Conservation (phyloP, 2,113 vertebrate species). For the Vidua chalybeata region DNA sequence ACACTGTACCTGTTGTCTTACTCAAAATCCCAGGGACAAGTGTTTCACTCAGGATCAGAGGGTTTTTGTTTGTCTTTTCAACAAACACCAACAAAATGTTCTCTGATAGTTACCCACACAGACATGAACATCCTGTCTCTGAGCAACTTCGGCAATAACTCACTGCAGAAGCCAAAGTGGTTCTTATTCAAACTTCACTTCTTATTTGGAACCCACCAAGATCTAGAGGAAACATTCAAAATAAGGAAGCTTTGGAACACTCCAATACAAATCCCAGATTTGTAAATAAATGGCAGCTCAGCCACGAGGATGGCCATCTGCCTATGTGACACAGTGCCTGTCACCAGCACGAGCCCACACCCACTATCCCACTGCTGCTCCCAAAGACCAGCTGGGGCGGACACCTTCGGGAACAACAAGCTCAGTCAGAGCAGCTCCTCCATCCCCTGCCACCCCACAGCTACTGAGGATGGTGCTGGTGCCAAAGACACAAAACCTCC, state of each 20-base stretch:
- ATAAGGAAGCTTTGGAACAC: not conserved
- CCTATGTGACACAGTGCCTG: accelerated
- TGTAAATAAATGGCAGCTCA: accelerated
- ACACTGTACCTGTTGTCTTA: not conserved
- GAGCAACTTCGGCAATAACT: not conserved
- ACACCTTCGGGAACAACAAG: not conserved
- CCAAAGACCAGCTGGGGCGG: not conserved
- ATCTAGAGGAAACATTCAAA: not conserved
- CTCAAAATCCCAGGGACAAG: not conserved
- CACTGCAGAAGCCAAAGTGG: not conserved
- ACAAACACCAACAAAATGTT: not conserved
- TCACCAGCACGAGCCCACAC: not conserved
- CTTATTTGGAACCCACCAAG: not conserved
- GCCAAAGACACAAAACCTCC: not conserved
- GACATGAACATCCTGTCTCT: accelerated
- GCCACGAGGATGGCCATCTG: not conserved
- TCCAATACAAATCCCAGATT: not conserved
- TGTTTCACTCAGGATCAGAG: not conserved
- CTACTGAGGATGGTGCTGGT: slow-evolving; percentile 12
- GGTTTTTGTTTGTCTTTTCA: not conserved
- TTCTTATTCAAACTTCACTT: not conserved
- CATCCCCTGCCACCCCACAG: not conserved
- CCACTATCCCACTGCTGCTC: not conserved
- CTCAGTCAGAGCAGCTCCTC: not conserved
- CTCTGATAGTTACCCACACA: not conserved